Conservation (phyloP, 2,797 vertebrate species). For the Benthosema pterotum region DNA sequence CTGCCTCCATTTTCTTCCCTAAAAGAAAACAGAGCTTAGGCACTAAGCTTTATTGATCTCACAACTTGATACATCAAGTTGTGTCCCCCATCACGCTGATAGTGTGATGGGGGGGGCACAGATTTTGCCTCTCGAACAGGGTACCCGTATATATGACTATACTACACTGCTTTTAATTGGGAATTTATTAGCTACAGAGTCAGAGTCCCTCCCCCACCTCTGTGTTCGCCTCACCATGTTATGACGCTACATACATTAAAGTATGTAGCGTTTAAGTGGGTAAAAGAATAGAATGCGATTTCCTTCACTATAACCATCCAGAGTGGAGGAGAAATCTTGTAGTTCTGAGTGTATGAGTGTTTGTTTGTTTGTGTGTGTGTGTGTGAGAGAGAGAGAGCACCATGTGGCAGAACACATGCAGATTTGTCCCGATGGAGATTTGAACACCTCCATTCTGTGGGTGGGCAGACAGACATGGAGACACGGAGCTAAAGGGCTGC, state of each 20-base stretch:
- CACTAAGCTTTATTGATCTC: slow-evolving; percentile 87
- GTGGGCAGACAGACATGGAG: slow-evolving; percentile 69
- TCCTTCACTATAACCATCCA: slow-evolving; percentile 24
- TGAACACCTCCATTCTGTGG: slow-evolving; percentile 74
- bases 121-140: slow-evolving; percentile 63
- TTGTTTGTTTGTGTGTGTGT: background rate
- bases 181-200: slow-evolving; percentile 55
- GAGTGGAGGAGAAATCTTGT: slow-evolving; percentile 30
- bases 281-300: slow-evolving; percentile 30
- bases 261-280: too few relatives aligned
- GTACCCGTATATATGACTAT: slow-evolving; percentile 65
- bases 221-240: slow-evolving; percentile 26
- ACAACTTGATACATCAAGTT: slow-evolving; percentile 85
- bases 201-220: slow-evolving; percentile 15
- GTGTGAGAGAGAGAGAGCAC: slow-evolving; percentile 31
- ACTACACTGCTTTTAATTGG: slow-evolving; percentile 53
- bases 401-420: slow-evolving; percentile 64
- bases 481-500: slow-evolving; percentile 64
- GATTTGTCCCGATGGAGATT: slow-evolving; percentile 69
- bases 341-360: slow-evolving; percentile 12
- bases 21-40: slow-evolving; percentile 83
- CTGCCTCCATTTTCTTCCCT: slow-evolving; percentile 85
- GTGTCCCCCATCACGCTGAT: too few relatives aligned
- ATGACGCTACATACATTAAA: slow-evolving; percentile 4
- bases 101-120: slow-evolving; percentile 60